Evolutionary conservation across 2,113 vertebrate genomes (phyloP), one percentile per base, ranked within the genome.

Genomic region (Pavo muticus): DNA sequence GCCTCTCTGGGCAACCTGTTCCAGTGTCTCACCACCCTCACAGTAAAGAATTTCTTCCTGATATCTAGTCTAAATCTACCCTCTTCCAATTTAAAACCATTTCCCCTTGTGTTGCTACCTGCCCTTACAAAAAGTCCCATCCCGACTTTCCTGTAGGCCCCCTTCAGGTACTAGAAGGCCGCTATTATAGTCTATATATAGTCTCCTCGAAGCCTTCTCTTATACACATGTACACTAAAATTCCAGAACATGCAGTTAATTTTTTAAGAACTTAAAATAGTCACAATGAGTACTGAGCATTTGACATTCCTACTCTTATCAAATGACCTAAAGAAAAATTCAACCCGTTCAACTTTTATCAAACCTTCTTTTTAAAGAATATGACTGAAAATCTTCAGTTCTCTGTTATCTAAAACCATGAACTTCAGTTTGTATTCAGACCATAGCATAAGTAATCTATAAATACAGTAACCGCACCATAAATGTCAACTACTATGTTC

Each of bases 331-430:
- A 70, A 70, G 32, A 63, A 86, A 94, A 93, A 80, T 1, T 48
- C 11, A 23, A 44, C n/a, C 0, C 0, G 7, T 70, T 50, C n/a
- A 71, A 25, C 35, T 65, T 87, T 39, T 14, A 74, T 42, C 77
- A 84, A 78, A 75, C 14, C 12, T 35, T 60, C 30, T 45, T 16
- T 44, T 56, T 42, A 60, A 81, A 87, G 30, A 81, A 37, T 9
- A 63, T 5, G 48, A 42, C 32, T 4, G 6, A 75, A 89, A 91
- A 75, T 57, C 4, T 27, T 50, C 50, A 75, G 21, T 65, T 87
- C 59, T 72, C 29, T 16, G 12, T 29, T 67, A 70, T 4, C 5
- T 75, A 57, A 87, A 93, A 92, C 5, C 17, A 78, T 6, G 2
- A 89, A 72, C 19, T 75, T 52, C 19, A 30, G 14, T 5, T 24